These are phyloP conservation scores for Nansenia antarctica DNA, from an alignment of 2,113 vertebrate species.

Conservation along the genomic window DNA sequence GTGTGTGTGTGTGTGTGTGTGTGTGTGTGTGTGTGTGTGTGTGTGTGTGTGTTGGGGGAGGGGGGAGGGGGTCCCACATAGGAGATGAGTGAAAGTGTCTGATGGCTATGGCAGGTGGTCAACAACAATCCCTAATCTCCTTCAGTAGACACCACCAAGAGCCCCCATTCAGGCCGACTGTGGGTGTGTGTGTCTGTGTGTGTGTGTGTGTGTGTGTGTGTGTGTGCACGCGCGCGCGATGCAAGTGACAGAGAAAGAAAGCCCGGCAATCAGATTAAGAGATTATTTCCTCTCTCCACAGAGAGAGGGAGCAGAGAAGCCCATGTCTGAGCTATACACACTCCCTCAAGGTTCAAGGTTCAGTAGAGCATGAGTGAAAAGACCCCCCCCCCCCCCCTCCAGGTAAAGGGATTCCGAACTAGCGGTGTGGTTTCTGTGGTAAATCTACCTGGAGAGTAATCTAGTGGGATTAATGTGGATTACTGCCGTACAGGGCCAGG, in stretches of 20 bases:
- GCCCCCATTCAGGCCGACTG: slow-evolving; percentile 15
- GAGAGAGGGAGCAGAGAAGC: slow-evolving; percentile 24
- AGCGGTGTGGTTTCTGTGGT: too few relatives aligned
- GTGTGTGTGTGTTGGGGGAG: too few relatives aligned
- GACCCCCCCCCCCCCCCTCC: too few relatives aligned
- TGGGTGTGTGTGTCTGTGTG: too few relatives aligned
- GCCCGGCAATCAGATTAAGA: slow-evolving; percentile 59
- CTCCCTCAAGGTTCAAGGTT: slow-evolving; percentile 21
- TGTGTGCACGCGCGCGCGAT: background rate
- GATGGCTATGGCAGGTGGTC: slow-evolving; percentile 26
- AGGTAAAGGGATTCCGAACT: too few relatives aligned
- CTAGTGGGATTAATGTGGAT: slow-evolving; percentile 40
- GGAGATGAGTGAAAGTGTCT: slow-evolving; percentile 31
- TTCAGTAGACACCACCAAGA: slow-evolving; percentile 6
- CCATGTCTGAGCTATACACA: slow-evolving; percentile 9
- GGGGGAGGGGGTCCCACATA: slow-evolving; percentile 20
- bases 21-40: background rate
- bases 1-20: background rate
- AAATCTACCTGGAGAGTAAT: slow-evolving; percentile 50
- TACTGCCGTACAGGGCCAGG: slow-evolving; percentile 38
- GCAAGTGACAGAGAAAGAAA: slow-evolving; percentile 34
- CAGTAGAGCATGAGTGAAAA: too few relatives aligned
- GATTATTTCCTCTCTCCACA: slow-evolving; percentile 52
- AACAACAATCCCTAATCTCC: slow-evolving; percentile 16
- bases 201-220: background rate